Evolutionary conservation across 2,113 vertebrate genomes (phyloP), one percentile per base, ranked within the genome.

Genomic region (Crotalus helleri): DNA sequence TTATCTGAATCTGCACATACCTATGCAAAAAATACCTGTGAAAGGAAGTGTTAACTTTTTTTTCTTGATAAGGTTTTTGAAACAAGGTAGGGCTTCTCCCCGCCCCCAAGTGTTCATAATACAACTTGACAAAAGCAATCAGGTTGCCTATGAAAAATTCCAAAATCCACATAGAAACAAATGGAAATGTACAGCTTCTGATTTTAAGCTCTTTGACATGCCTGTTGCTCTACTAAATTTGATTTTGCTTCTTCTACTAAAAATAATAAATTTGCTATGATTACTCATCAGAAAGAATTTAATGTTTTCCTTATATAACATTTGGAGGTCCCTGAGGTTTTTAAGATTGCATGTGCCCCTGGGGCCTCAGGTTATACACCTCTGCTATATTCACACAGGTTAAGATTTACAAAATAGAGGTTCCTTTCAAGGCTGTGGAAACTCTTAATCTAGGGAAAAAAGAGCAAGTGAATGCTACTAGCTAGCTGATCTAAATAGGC

Each of bases 1-100:
- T 90, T 90, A 92, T 94, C 95, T 94, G 95, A 95, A 92, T 24
- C 91, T 87, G 88, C 91, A 88, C 87, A 87, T 44, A 26, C 94
- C 26, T 21, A 46, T 33, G 21, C 74, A 87, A 53, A 51, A 87
- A 26, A 87, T 29, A 46, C 44, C 55, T 0, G 53, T 94, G 64
- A 88, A 87, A 92, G 29, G 59, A 61, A 85, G 81, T 91, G 39
- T 0, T 94, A 44, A 58, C 93, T 49, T 87, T 51, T 95, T 1
- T 53, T 91, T 51, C 46, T 96, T 93, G 54, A 87, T 5, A 92
- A 49, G 24, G 21, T 26, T 46, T 92, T 92, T 93, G 57, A 88
- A 3, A 1, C 88, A 92, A 94, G 21, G 44, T 94, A 0, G 29
- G 91, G 33, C 92, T 55, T 91, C 19, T 24, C 94, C 0, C 95